A percentile compares a stretch with the other conserved stretches of the same genome.
These are phyloP conservation scores for Scortum barcoo DNA, from an alignment of 2,113 vertebrate species.

Conservation along the genomic window DNA sequence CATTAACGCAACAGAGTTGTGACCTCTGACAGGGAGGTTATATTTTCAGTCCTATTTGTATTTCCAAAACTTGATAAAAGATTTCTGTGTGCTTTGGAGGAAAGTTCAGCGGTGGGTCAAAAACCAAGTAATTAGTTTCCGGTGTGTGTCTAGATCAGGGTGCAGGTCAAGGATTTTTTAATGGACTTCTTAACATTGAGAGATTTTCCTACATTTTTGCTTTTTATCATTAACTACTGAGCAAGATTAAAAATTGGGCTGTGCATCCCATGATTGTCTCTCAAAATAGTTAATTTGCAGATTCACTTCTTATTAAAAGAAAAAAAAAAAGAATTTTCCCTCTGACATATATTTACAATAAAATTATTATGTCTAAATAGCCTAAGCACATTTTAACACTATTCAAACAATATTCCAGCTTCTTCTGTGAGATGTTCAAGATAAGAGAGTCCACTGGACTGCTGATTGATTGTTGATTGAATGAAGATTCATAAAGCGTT, in stretches of 20 bases:
- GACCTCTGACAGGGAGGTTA: background rate
- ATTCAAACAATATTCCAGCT: background rate
- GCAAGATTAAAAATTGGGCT: background rate
- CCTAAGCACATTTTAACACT: background rate
- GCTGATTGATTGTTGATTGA: too few relatives aligned
- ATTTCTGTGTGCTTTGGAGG: background rate
- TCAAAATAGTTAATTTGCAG: background rate
- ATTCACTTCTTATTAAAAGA: background rate
- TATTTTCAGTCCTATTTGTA: background rate
- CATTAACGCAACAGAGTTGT: background rate
- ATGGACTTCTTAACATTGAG: background rate
- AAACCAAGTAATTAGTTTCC: constrained; percentile 1
- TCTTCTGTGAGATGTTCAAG: background rate
- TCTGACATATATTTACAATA: background rate
- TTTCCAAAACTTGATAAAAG: background rate
- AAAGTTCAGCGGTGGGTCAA: background rate
- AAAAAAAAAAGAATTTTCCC: too few relatives aligned
- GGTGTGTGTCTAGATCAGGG: background rate
- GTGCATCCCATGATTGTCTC: background rate
- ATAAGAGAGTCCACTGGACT: background rate
- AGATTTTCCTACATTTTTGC: background rate
- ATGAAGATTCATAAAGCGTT: too few relatives aligned
- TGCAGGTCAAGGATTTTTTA: background rate
- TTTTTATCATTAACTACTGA: background rate
- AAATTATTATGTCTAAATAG: background rate